These are phyloP conservation scores for Tetranychus piercei DNA, from an alignment of 2,888 invertebrate species.

Conservation along the genomic window DNA sequence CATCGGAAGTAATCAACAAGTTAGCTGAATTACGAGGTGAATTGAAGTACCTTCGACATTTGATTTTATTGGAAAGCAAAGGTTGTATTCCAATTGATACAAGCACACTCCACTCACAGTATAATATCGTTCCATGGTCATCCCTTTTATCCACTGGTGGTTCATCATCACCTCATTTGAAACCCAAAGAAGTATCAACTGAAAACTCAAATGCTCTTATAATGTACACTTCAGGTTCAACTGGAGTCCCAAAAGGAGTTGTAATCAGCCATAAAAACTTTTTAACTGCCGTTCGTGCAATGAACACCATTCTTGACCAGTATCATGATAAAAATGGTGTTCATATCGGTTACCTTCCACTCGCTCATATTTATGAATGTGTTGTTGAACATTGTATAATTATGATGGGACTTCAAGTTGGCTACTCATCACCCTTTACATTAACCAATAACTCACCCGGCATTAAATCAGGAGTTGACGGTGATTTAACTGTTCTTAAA, in stretches of 20 bases:
- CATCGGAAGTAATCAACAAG: slow-evolving; percentile 1
- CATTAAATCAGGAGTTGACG: slow-evolving; percentile 79
- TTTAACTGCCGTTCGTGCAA: slow-evolving; percentile 12
- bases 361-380: slow-evolving; percentile 90
- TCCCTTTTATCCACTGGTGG: background rate
- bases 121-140: background rate
- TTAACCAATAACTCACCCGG: slow-evolving; percentile 53
- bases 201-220: slow-evolving; percentile 50
- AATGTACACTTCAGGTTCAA: slow-evolving; percentile 82
- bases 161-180: background rate
- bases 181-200: slow-evolving; percentile 44
- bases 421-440: slow-evolving; percentile 38
- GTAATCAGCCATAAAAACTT: slow-evolving; percentile 27
- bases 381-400: slow-evolving; percentile 44
- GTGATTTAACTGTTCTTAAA: slow-evolving; percentile 70
- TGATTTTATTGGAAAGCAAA: slow-evolving; percentile 3
- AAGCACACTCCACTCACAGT: background rate
- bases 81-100: background rate
- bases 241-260: slow-evolving; percentile 37
- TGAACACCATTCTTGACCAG: background rate
- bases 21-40: background rate
- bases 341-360: slow-evolving; percentile 59
- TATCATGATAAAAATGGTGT: slow-evolving; percentile 52
- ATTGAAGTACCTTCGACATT: background rate
- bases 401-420: slow-evolving; percentile 30